Conservation (phyloP, 2,797 vertebrate genomes). For the Babyrousa celebensis region DNA sequence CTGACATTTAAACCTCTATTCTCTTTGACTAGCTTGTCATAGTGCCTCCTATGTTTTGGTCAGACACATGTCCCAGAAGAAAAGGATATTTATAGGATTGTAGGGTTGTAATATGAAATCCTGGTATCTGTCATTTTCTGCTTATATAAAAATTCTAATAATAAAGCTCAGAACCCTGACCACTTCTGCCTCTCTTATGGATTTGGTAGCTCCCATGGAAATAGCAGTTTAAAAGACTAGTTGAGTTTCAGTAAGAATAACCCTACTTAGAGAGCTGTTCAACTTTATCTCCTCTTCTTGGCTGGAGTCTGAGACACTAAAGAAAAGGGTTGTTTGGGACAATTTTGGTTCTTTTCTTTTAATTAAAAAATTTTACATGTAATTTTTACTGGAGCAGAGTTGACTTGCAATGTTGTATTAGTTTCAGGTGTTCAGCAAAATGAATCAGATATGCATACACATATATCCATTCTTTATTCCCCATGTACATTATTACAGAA, state of each 20-base stretch:
- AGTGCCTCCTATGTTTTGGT: conserved; percentile 86
- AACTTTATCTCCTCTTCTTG: neutral
- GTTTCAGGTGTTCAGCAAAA: no score
- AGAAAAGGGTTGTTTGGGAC: neutral
- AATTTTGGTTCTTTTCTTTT: conserved; percentile 28
- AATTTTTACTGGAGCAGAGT: no score
- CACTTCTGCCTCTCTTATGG: neutral
- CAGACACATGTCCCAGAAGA: conserved; percentile 85
- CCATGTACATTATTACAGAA: no score
- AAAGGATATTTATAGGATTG: conserved; percentile 88
- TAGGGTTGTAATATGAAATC: conserved; percentile 81
- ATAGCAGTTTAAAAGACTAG: conserved; percentile 45
- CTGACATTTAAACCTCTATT: conserved; percentile 90
- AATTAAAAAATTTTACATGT: no score
- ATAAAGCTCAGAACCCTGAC: conserved; percentile 54
- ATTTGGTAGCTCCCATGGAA: conserved; percentile 33
- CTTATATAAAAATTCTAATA: conserved; percentile 84
- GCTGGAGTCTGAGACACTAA: neutral
- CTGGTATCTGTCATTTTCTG: conserved; percentile 84
- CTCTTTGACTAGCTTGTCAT: conserved; percentile 88
- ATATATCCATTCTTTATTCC: no score
- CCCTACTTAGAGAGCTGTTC: neutral
- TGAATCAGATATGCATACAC: no score
- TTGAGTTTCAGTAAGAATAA: conserved; percentile 51
- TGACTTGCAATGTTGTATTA: no score